Conservation (phyloP, 2,113 vertebrate genomes). For the Ammodytes dubius region DNA sequence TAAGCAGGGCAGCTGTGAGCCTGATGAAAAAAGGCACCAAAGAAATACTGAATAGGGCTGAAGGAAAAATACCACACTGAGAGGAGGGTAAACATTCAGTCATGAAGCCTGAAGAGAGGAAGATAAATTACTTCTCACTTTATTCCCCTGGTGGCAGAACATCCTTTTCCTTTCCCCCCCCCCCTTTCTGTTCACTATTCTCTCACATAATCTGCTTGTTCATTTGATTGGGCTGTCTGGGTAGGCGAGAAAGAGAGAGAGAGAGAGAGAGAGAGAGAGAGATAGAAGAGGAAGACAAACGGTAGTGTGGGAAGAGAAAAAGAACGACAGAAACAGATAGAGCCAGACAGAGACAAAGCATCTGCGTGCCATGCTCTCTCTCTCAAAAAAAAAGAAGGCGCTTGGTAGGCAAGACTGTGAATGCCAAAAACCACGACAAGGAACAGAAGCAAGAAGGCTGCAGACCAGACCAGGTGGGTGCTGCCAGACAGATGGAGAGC, state of each 20-base stretch:
- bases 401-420: constrained; percentile 74
- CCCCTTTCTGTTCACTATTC: constrained; percentile 43
- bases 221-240: constrained; percentile 78
- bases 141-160: constrained; percentile 64
- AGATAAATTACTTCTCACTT: constrained; percentile 79
- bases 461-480: constrained; percentile 77
- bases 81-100: constrained; percentile 63
- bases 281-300: constrained; percentile 23
- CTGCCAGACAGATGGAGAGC: constrained; percentile 74
- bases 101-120: constrained; percentile 59
- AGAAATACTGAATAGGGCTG: constrained; percentile 33
- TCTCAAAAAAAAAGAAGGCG: constrained; percentile 63
- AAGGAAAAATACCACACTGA: constrained; percentile 47
- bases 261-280: neutral
- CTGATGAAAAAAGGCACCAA: constrained; percentile 53
- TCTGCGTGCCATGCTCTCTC: constrained; percentile 45
- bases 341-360: constrained; percentile 73
- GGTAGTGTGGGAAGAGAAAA: constrained; percentile 32
- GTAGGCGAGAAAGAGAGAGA: constrained; percentile 55
- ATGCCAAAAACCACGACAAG: constrained; percentile 76
- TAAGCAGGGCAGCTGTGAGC: constrained; percentile 31
- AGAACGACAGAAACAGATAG: constrained; percentile 60
- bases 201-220: constrained; percentile 75
- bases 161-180: constrained; percentile 34
- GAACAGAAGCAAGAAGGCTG: constrained; percentile 74